Evolutionary conservation across 2,888 invertebrate genomes (phyloP).

Genomic region (Amiota minor): DNA sequence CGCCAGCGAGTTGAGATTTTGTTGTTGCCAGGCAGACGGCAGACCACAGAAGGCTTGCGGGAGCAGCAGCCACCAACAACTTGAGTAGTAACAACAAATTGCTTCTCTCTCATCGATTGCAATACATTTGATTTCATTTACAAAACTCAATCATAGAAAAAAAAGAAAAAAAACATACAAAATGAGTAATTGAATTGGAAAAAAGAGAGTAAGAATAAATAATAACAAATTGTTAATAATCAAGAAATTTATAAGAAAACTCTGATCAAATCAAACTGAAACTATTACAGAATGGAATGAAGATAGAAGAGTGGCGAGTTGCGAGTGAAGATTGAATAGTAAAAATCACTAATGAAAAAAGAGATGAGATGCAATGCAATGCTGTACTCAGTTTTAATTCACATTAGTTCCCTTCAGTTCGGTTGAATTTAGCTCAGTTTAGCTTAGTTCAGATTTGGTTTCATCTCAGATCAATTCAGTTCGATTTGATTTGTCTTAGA

Average conservation of each 20-base stretch:
- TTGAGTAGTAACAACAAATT: background rate
- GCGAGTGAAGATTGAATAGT: too few relatives aligned
- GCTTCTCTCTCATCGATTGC: conserved; percentile 51
- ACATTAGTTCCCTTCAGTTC: too few relatives aligned
- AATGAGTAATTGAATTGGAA: background rate
- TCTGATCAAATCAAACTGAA: background rate
- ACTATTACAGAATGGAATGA: too few relatives aligned
- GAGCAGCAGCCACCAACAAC: background rate
- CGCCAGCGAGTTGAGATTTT: conserved; percentile 27
- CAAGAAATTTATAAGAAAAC: background rate
- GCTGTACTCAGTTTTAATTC: background rate
- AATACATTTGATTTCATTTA: conserved; percentile 53
- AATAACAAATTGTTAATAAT: background rate
- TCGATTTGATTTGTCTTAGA: conserved; percentile 10
- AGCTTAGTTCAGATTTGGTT: conserved; percentile 21
- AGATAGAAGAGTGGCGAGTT: too few relatives aligned
- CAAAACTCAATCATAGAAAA: conserved; percentile 34
- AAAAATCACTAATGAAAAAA: too few relatives aligned
- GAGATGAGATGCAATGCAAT: background rate
- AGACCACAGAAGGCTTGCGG: conserved; percentile 42
- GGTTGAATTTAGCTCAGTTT: conserved; percentile 18
- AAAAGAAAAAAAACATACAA: conserved; percentile 4
- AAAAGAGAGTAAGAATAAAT: background rate
- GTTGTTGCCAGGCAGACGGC: conserved; percentile 17
- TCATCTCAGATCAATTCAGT: background rate